phyloP scores from a whole-genome alignment of 1,140 invertebrate genomes.

The Cecropterus lyciades region DNA sequence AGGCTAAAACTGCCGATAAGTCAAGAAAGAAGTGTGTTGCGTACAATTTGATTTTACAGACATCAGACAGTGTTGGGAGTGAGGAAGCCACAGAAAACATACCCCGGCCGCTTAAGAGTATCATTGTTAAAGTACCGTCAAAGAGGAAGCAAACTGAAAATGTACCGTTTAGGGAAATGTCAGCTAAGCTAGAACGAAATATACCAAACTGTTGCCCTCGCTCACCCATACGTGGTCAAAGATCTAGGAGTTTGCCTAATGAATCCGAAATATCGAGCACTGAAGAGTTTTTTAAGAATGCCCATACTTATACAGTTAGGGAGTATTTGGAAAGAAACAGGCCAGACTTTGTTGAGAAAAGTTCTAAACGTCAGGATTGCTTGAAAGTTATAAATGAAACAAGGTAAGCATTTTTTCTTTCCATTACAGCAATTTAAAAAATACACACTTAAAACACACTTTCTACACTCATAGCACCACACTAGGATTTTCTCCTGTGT shows the following conservation, averaged over 20 bases:
- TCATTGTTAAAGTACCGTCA: conserved; percentile 74
- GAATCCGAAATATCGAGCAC: conserved; percentile 66
- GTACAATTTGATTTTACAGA: conserved; percentile 79
- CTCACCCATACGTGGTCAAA: conserved; percentile 36
- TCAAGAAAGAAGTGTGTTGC: conserved; percentile 72
- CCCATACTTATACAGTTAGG: conserved; percentile 59
- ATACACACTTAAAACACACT: too few species aligned
- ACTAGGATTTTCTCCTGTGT: too few species aligned
- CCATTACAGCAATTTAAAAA: too few species aligned
- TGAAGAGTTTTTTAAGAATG: conserved; percentile 52
- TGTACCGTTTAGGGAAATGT: conserved; percentile 63
- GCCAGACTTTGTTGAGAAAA: conserved; percentile 72
- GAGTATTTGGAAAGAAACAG: conserved; percentile 78
- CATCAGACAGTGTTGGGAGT: conserved; percentile 74
- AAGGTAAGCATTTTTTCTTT: conserved; percentile 51
- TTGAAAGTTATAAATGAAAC: conserved; percentile 67
- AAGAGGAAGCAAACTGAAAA: conserved; percentile 48
- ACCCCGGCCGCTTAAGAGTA: conserved; percentile 57
- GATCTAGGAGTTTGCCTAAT: conserved; percentile 61
- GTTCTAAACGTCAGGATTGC: conserved; percentile 61
- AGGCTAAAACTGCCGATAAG: conserved; percentile 56
- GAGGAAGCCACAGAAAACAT: conserved; percentile 52
- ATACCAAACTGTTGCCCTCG: conserved; percentile 44
- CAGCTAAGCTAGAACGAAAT: conserved; percentile 57
- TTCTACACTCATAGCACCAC: too few species aligned